Percentiles rank a stretch among this genome's conserved stretches.
Evolutionary conservation across 2,888 invertebrate species (phyloP).

Genomic region (Loripinus fragilis): DNA sequence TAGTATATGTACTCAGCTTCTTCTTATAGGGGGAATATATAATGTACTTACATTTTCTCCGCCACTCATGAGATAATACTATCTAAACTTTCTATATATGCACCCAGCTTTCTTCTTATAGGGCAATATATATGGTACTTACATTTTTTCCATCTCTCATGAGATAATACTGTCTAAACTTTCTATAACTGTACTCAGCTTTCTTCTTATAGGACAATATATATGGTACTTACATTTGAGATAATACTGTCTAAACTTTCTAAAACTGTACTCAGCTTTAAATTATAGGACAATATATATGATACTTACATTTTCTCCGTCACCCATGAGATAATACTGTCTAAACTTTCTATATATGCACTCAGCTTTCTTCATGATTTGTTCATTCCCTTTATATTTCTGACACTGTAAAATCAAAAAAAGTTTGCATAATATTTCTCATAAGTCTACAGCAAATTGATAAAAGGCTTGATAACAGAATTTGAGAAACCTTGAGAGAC

Average conservation of each 20-base stretch:
- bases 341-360: slow-evolving; percentile 83
- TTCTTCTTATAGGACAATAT: too few relatives aligned
- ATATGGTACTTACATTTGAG: slow-evolving; percentile 5
- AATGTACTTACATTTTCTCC: slow-evolving; percentile 4
- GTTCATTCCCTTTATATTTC: slow-evolving; percentile 81
- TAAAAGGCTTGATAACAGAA: too few relatives aligned
- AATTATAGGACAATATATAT: too few relatives aligned
- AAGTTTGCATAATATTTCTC: too few relatives aligned
- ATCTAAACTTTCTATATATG: slow-evolving; percentile 83
- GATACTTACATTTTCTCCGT: neutral
- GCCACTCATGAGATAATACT: neutral
- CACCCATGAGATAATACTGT: slow-evolving; percentile 15
- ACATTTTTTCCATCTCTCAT: neutral
- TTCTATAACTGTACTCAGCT: slow-evolving; percentile 83
- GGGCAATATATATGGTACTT: too few relatives aligned
- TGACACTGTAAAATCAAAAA: slow-evolving; percentile 77
- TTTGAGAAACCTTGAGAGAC: too few relatives aligned
- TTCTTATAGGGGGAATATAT: too few relatives aligned
- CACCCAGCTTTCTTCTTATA: too few relatives aligned
- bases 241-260: slow-evolving; percentile 79
- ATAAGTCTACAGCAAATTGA: too few relatives aligned
- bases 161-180: slow-evolving; percentile 75
- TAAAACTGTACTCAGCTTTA: slow-evolving; percentile 83
- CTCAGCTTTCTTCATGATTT: slow-evolving; percentile 82
- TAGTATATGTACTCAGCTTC: too few relatives aligned